These are phyloP conservation scores for Takifugu flavidus DNA, from an alignment of 2,113 vertebrate species.

Conservation along the genomic window DNA sequence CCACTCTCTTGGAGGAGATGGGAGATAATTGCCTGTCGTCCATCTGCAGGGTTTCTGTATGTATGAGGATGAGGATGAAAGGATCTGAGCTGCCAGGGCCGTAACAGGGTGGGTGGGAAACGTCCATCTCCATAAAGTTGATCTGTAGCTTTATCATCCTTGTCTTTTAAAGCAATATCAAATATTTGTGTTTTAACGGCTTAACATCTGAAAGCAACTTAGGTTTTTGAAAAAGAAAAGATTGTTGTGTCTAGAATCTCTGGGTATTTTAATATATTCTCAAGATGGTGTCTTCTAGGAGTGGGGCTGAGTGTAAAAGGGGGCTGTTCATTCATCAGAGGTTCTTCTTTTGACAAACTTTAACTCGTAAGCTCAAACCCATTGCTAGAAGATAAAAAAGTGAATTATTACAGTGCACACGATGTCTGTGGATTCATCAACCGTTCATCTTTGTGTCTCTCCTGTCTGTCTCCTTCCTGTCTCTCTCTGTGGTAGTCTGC, in stretches of 20 bases:
- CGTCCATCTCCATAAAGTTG: constrained; percentile 4
- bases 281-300: too few relatives aligned
- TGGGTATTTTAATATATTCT: too few relatives aligned
- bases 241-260: neutral
- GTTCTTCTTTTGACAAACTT: too few relatives aligned
- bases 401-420: too few relatives aligned
- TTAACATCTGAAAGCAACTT: neutral
- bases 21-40: constrained; percentile 39
- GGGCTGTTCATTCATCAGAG: too few relatives aligned
- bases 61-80: constrained; percentile 21
- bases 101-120: constrained; percentile 28
- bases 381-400: too few relatives aligned
- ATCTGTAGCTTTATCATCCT: constrained; percentile 6
- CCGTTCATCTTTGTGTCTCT: neutral
- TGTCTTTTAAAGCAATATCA: neutral
- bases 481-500: constrained; percentile 21
- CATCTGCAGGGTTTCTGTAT: constrained; percentile 33
- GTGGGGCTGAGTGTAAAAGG: too few relatives aligned
- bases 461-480: neutral
- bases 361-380: too few relatives aligned
- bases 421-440: neutral
- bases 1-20: constrained; percentile 6
- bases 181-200: neutral
- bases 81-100: constrained; percentile 19
- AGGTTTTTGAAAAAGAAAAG: neutral